Conservation (phyloP, 35 echinoderm and acorn worm species). For the Stichopus chloronotus region DNA sequence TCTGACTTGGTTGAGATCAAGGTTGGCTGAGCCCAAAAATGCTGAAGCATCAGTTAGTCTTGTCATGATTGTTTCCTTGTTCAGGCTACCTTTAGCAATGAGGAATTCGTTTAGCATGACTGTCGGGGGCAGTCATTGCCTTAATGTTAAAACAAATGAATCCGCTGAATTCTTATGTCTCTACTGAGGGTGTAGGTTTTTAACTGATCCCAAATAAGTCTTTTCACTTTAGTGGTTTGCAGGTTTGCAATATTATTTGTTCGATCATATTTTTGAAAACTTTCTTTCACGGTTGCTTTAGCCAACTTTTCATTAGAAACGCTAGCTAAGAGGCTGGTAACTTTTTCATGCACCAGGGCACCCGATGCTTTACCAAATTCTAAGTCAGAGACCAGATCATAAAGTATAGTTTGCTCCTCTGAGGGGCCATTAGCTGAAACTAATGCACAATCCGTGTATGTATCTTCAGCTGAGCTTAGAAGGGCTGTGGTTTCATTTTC, state of each 20-base stretch:
- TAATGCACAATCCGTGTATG: background rate
- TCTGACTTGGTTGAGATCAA: background rate
- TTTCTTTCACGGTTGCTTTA: background rate
- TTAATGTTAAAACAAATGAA: background rate
- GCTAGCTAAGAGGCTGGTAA: background rate
- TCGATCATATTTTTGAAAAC: conserved; percentile 19
- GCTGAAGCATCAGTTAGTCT: conserved; percentile 22
- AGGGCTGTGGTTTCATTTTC: background rate
- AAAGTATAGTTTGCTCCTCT: background rate
- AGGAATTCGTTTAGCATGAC: conserved; percentile 30
- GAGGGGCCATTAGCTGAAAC: background rate
- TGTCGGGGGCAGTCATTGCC: conserved; percentile 16
- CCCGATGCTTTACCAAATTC: background rate
- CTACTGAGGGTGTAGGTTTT: too few species aligned
- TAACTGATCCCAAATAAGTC: background rate
- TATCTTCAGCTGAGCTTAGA: background rate
- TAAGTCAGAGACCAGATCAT: background rate
- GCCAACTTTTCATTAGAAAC: background rate
- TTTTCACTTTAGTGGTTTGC: background rate
- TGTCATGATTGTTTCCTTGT: conserved; percentile 38
- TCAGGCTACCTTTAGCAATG: background rate
- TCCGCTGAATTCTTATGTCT: too few species aligned
- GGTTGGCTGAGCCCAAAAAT: conserved; percentile 3
- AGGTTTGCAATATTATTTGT: background rate
- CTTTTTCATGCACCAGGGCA: background rate